Percentiles rank a stretch among this genome's conserved stretches.
phyloP scores from a whole-genome alignment of 2,797 vertebrate genomes.

The Crax fasciolata region DNA sequence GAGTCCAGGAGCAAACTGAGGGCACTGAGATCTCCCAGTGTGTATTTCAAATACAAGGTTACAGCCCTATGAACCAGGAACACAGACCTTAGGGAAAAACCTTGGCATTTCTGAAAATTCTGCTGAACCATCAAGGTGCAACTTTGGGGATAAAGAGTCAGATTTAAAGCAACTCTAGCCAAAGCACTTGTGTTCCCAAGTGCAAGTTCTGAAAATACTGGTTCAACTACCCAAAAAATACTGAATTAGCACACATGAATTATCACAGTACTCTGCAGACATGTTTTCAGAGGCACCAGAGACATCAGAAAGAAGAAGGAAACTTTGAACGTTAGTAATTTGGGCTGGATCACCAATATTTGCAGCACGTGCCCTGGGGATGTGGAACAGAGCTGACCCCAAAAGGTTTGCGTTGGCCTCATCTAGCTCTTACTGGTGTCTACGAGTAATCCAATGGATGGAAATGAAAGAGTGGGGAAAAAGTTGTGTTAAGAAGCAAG shows the following conservation, averaged over 20 bases:
- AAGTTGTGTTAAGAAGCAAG: slow-evolving; percentile 39
- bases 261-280: slow-evolving; percentile 14
- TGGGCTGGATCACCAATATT: slow-evolving; percentile 37
- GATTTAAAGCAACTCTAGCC: not conserved
- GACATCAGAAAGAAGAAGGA: slow-evolving; percentile 65
- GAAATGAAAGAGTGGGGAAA: slow-evolving; percentile 10
- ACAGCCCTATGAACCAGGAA: not conserved
- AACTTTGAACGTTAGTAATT: slow-evolving; percentile 53
- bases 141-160: not conserved
- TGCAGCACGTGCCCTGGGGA: slow-evolving; percentile 45
- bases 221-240: not conserved
- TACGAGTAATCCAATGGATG: not conserved
- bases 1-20: not conserved
- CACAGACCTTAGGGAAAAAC: not conserved
- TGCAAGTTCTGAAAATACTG: not conserved
- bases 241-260: slow-evolving; percentile 36
- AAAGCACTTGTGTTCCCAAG: not conserved
- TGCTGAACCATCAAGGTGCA: not conserved
- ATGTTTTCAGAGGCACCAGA: slow-evolving; percentile 63
- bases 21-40: not conserved
- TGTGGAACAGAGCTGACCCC: slow-evolving; percentile 63
- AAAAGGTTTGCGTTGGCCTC: slow-evolving; percentile 35
- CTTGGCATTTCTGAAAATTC: not conserved
- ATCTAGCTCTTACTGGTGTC: slow-evolving; percentile 2
- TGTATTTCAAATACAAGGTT: not conserved